Evolutionary conservation across 2,888 invertebrate genomes (phyloP).

Genomic region (Diarsia mendica): DNA sequence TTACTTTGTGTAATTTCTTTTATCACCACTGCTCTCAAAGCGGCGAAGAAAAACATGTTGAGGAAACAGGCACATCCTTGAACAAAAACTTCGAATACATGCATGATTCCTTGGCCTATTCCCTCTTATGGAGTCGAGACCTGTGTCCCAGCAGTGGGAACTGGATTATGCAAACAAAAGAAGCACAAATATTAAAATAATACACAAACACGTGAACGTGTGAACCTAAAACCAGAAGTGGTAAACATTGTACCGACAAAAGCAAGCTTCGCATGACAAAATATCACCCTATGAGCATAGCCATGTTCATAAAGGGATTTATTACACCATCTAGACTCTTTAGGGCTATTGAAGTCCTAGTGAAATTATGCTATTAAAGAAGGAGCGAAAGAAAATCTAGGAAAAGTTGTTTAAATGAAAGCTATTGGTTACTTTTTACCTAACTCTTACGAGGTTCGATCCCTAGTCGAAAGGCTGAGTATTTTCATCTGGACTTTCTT

Average conservation of each 20-base stretch:
- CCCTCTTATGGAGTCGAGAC: too few relatives aligned
- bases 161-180: background rate
- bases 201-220: slow-evolving; percentile 4
- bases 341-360: slow-evolving; percentile 36
- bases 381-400: background rate
- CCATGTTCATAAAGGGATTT: slow-evolving; percentile 27
- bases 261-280: slow-evolving; percentile 20
- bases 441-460: background rate
- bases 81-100: too few relatives aligned
- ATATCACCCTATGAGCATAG: slow-evolving; percentile 25
- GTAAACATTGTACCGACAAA: slow-evolving; percentile 35
- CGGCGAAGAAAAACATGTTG: too few relatives aligned
- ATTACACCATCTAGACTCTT: slow-evolving; percentile 41
- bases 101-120: too few relatives aligned
- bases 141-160: too few relatives aligned
- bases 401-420: background rate
- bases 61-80: too few relatives aligned
- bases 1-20: too few relatives aligned
- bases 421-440: background rate
- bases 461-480: background rate
- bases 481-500: background rate
- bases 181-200: background rate
- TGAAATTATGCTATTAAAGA: slow-evolving; percentile 39
- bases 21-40: too few relatives aligned
- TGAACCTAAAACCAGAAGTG: background rate